These are phyloP conservation scores for Cryptotermes secundus DNA, from an alignment of 1,140 invertebrate genomes.

Conservation along the genomic window DNA sequence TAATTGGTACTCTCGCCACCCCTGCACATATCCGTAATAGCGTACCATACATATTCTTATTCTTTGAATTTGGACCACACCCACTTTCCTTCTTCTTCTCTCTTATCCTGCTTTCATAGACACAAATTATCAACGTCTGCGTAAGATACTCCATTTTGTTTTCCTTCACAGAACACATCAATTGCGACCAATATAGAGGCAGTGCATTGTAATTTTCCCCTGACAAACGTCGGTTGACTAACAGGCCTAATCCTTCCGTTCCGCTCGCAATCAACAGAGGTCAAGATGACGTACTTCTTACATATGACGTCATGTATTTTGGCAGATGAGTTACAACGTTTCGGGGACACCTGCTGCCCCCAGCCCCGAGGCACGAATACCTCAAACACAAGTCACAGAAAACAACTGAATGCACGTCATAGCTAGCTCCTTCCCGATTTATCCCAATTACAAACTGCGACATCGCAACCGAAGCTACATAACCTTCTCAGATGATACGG, in stretches of 20 bases:
- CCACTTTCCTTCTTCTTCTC: neutral
- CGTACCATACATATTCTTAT: conserved; percentile 5
- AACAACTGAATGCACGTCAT: too few species aligned
- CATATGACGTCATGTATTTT: too few species aligned
- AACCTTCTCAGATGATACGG: too few species aligned
- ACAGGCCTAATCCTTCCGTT: neutral
- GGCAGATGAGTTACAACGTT: too few species aligned
- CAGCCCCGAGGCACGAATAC: too few species aligned
- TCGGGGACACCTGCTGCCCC: too few species aligned
- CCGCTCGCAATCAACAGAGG: too few species aligned
- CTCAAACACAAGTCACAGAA: too few species aligned
- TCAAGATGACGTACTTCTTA: too few species aligned
- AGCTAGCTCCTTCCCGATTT: too few species aligned
- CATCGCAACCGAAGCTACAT: too few species aligned
- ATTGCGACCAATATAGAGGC: neutral
- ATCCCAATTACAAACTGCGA: too few species aligned
- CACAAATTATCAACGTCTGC: neutral
- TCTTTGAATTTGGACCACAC: neutral
- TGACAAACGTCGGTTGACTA: neutral
- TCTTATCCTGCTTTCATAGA: neutral
- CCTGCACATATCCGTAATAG: neutral
- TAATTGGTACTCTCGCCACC: neutral
- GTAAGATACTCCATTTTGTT: neutral
- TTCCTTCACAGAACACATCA: neutral
- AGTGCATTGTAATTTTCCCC: neutral